Percentiles rank a stretch among this genome's conserved stretches.
Evolutionary conservation across 2,888 invertebrate species (phyloP).

Genomic region (Meiosimyza platycephala): DNA sequence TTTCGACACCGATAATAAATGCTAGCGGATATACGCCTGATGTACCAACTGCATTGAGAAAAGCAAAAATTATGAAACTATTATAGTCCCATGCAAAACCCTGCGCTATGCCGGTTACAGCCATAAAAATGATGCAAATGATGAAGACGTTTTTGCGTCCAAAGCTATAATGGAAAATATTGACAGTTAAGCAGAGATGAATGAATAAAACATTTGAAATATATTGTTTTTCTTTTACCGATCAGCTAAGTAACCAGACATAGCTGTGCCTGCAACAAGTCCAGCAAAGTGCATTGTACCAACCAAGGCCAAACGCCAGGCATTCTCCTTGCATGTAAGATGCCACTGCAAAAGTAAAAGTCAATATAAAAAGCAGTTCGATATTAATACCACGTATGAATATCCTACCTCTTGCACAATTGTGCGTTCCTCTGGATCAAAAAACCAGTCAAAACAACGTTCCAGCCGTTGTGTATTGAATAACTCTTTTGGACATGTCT

Average conservation of each 20-base stretch:
- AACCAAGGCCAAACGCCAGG: constrained; percentile 73
- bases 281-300: constrained; percentile 75
- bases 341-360: constrained; percentile 68
- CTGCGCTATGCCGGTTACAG: constrained; percentile 71
- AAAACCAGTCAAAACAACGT: constrained; percentile 70
- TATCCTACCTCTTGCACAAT: constrained; percentile 71
- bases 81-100: constrained; percentile 70
- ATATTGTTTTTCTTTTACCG: constrained; percentile 64
- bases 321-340: constrained; percentile 72
- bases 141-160: constrained; percentile 73
- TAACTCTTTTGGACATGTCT: constrained; percentile 59
- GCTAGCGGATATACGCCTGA: constrained; percentile 73
- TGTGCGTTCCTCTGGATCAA: constrained; percentile 68
- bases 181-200: neutral
- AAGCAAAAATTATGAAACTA: constrained; percentile 70
- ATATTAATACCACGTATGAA: neutral
- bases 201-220: neutral
- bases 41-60: constrained; percentile 73
- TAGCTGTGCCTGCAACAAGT: constrained; percentile 72
- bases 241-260: constrained; percentile 73
- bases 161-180: constrained; percentile 64
- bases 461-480: constrained; percentile 63
- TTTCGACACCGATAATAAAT: constrained; percentile 74
- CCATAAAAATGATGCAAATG: constrained; percentile 71
- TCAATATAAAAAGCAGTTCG: neutral